Conservation (phyloP, 1,140 invertebrate species). For the Melanaphis sacchari region DNA sequence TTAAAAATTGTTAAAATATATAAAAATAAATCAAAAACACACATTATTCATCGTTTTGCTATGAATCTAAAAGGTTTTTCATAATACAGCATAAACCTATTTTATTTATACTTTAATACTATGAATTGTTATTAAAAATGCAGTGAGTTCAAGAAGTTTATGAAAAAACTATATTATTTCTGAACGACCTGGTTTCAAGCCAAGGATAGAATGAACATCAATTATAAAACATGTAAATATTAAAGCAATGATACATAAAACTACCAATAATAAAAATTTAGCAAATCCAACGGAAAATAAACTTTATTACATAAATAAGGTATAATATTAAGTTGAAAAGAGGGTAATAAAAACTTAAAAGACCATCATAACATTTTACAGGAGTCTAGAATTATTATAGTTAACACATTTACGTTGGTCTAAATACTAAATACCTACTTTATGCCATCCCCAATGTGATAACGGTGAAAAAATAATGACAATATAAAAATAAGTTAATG, state of each 20-base stretch:
- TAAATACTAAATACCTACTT: not conserved
- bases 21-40: not conserved
- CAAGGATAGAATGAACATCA: not conserved
- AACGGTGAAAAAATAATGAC: not conserved
- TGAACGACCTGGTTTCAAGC: not conserved
- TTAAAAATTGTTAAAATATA: not conserved
- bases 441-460: not conserved
- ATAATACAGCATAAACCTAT: not conserved
- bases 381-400: not conserved
- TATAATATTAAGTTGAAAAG: too few relatives aligned
- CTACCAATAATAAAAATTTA: not conserved
- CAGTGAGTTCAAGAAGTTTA: not conserved
- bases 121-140: not conserved
- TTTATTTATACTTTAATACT: slow-evolving; percentile 4
- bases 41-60: not conserved
- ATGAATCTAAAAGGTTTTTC: not conserved
- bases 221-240: not conserved
- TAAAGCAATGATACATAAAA: not conserved
- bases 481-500: not conserved
- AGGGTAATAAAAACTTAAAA: not conserved
- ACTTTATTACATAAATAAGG: not conserved
- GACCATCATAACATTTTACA: not conserved
- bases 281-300: not conserved
- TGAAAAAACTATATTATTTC: not conserved
- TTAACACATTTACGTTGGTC: not conserved